Percentiles rank a stretch among this genome's conserved stretches.
Evolutionary conservation across 2,797 vertebrate genomes (phyloP).

Genomic region (Fistularia commersonii): DNA sequence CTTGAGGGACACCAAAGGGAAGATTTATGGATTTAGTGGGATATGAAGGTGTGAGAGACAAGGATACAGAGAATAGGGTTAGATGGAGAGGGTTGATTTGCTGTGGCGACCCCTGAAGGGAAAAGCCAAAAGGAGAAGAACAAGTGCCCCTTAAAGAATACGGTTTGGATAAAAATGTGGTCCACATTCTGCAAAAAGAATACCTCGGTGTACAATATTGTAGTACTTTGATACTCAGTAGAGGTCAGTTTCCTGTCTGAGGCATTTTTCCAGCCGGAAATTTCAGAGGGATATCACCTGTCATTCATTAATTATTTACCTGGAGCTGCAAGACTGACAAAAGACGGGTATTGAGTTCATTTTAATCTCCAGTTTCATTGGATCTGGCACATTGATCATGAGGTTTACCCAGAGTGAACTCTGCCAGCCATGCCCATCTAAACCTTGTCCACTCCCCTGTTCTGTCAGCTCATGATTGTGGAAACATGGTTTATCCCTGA

Average conservation of each 20-base stretch:
- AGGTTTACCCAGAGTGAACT: constrained; percentile 10
- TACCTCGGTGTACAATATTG: too few species aligned
- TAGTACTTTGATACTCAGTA: not conserved
- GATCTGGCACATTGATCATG: constrained; percentile 14
- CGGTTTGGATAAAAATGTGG: too few species aligned
- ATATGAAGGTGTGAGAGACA: too few species aligned
- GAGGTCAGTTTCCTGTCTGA: not conserved
- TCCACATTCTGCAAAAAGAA: too few species aligned
- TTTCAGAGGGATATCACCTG: constrained; percentile 63
- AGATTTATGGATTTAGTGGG: too few species aligned
- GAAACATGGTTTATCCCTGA: not conserved
- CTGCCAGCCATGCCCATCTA: constrained; percentile 28
- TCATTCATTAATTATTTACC: constrained; percentile 69
- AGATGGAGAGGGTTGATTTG: too few species aligned
- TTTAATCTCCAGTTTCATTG: constrained; percentile 54
- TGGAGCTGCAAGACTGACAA: constrained; percentile 45
- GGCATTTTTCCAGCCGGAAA: constrained; percentile 35
- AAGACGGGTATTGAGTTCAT: constrained; percentile 57
- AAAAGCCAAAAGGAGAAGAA: too few species aligned
- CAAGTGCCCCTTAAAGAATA: too few species aligned
- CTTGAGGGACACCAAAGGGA: too few species aligned
- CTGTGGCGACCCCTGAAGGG: too few species aligned
- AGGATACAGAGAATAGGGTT: too few species aligned
- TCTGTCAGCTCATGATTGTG: not conserved
- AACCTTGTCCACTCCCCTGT: constrained; percentile 7